Evolutionary conservation across 1,140 invertebrate genomes (phyloP).

Genomic region (Tetraneura akinire): DNA sequence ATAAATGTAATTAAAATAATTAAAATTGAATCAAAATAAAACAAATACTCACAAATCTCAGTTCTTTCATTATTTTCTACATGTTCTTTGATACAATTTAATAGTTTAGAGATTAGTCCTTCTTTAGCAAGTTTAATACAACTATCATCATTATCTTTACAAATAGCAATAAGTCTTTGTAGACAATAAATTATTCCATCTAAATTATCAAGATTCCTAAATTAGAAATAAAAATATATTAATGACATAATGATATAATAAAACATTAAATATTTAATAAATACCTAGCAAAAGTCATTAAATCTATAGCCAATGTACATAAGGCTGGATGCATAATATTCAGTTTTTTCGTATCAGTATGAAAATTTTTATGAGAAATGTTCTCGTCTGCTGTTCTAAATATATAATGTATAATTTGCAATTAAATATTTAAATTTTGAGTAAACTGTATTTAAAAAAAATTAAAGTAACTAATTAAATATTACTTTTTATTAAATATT

Average conservation of each 20-base stretch:
- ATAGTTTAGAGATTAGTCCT: slow-evolving; percentile 47
- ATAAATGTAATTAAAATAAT: slow-evolving; percentile 34
- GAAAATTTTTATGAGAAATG: slow-evolving; percentile 41
- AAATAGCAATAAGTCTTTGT: slow-evolving; percentile 50
- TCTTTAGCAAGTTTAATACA: slow-evolving; percentile 51
- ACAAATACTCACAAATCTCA: slow-evolving; percentile 16
- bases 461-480: background rate
- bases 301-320: slow-evolving; percentile 48
- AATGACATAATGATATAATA: background rate
- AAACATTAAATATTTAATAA: background rate
- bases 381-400: slow-evolving; percentile 42
- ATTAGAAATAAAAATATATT: background rate
- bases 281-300: slow-evolving; percentile 47
- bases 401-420: background rate
- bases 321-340: slow-evolving; percentile 48
- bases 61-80: slow-evolving; percentile 27
- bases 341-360: slow-evolving; percentile 39
- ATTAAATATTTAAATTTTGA: background rate
- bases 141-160: slow-evolving; percentile 48
- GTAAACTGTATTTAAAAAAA: background rate
- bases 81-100: slow-evolving; percentile 47
- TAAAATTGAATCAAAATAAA: slow-evolving; percentile 23
- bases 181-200: slow-evolving; percentile 52
- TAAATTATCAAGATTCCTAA: slow-evolving; percentile 43
- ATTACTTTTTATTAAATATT: background rate